A percentile compares a stretch with the other conserved stretches of the same genome.
Evolutionary conservation across 2,888 invertebrate species (phyloP).

Genomic region (Hymenopus coronatus): DNA sequence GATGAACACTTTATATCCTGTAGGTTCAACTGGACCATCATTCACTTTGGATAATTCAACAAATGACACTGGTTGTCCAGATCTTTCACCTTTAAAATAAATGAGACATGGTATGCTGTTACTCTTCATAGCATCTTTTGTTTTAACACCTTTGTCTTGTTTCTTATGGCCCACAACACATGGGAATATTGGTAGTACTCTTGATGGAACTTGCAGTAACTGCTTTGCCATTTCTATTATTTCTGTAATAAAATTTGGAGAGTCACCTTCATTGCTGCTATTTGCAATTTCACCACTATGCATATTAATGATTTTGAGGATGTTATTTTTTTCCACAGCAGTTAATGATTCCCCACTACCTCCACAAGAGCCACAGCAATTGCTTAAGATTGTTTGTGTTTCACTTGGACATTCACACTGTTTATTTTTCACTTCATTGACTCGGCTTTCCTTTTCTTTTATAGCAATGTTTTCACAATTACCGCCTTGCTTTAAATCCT

Average conservation of each 20-base stretch:
- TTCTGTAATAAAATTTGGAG: neutral
- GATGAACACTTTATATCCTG: constrained; percentile 35
- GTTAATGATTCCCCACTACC: neutral
- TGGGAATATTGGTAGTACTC: constrained; percentile 33
- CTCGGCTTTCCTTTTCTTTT: neutral
- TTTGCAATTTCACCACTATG: too few relatives aligned
- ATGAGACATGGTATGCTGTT: constrained; percentile 28
- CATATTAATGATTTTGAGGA: neutral
- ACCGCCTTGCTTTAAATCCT: neutral
- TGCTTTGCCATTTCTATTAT: constrained; percentile 3
- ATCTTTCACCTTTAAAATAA: constrained; percentile 25
- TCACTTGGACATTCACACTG: neutral
- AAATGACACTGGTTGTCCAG: constrained; percentile 24
- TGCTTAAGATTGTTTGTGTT: neutral
- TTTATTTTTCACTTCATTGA: neutral
- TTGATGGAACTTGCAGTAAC: constrained; percentile 22
- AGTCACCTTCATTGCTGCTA: neutral
- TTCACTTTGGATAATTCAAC: constrained; percentile 33
- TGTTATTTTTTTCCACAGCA: neutral
- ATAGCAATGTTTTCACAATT: neutral
- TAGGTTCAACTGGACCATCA: constrained; percentile 33
- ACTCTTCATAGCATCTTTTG: neutral
- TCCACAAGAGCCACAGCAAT: neutral
- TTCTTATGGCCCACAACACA: constrained; percentile 34
- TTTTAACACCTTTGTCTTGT: neutral